Percentiles rank a stretch among this genome's conserved stretches.
phyloP scores from a whole-genome alignment of 2,113 vertebrate genomes.

The Thinocorus orbignyianus region DNA sequence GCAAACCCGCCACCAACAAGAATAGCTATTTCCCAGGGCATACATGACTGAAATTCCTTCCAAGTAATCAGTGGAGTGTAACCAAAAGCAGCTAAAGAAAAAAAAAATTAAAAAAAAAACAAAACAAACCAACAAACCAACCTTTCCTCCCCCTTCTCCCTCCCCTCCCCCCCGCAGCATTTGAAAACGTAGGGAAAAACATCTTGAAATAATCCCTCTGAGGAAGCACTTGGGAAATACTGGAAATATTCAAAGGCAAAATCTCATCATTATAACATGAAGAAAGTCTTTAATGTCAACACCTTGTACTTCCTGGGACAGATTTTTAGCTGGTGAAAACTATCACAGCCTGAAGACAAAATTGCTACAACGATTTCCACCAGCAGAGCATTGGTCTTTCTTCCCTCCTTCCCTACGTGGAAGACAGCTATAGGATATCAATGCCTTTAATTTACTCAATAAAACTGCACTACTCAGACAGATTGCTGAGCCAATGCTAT shows the following conservation, averaged over 20 bases:
- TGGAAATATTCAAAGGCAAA: background rate
- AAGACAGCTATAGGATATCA: background rate
- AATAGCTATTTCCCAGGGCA: conserved; percentile 93
- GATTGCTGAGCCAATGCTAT: background rate
- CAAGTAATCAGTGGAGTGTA: conserved; percentile 86
- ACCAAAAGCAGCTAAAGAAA: conserved; percentile 70
- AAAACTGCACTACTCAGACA: background rate
- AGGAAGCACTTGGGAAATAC: background rate
- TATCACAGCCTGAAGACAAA: background rate
- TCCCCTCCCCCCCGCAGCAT: background rate
- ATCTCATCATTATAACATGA: background rate
- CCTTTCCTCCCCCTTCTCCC: too few species aligned
- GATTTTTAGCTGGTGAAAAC: background rate
- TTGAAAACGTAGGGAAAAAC: background rate
- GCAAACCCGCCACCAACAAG: conserved; percentile 94
- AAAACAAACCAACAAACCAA: too few species aligned
- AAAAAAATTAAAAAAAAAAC: background rate
- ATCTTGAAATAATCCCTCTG: background rate
- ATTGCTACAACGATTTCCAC: background rate
- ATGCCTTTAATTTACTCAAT: background rate
- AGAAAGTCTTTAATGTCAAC: background rate
- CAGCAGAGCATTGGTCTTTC: background rate
- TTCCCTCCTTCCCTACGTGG: background rate
- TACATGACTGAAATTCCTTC: conserved; percentile 91
- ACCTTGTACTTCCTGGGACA: background rate